Conservation (phyloP, 1,140 invertebrate species). For the Achroia grisella region DNA sequence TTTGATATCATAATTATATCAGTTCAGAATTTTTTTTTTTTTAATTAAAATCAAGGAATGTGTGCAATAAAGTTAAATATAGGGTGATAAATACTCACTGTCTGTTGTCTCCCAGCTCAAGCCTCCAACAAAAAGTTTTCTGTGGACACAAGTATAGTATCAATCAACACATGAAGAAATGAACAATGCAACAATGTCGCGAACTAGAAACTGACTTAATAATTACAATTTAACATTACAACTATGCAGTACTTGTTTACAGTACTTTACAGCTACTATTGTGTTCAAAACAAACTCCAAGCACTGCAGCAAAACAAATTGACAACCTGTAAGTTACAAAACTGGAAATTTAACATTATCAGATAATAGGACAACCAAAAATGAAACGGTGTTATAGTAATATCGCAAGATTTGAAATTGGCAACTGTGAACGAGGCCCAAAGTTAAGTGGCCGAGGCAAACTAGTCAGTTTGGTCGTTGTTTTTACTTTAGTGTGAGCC, state of each 20-base stretch:
- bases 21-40: too few species aligned
- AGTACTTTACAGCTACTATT: constrained; percentile 74
- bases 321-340: constrained; percentile 74
- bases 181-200: constrained; percentile 31
- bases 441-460: constrained; percentile 73
- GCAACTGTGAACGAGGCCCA: constrained; percentile 71
- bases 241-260: constrained; percentile 76
- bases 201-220: constrained; percentile 65
- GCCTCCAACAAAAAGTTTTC: constrained; percentile 98
- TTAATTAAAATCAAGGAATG: too few species aligned
- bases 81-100: constrained; percentile 92
- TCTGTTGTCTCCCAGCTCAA: constrained; percentile 98
- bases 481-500: constrained; percentile 74
- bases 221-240: constrained; percentile 70
- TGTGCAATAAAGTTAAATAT: too few species aligned
- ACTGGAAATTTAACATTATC: constrained; percentile 65
- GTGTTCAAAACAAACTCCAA: constrained; percentile 73
- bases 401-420: constrained; percentile 73
- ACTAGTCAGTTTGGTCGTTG: constrained; percentile 71
- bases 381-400: constrained; percentile 58
- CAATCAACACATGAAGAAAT: constrained; percentile 35
- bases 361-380: constrained; percentile 60
- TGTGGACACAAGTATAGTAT: constrained; percentile 78
- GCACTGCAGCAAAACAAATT: constrained; percentile 75
- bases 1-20: too few species aligned